phyloP scores from a whole-genome alignment of 2,888 invertebrate genomes.

The Automeris io region DNA sequence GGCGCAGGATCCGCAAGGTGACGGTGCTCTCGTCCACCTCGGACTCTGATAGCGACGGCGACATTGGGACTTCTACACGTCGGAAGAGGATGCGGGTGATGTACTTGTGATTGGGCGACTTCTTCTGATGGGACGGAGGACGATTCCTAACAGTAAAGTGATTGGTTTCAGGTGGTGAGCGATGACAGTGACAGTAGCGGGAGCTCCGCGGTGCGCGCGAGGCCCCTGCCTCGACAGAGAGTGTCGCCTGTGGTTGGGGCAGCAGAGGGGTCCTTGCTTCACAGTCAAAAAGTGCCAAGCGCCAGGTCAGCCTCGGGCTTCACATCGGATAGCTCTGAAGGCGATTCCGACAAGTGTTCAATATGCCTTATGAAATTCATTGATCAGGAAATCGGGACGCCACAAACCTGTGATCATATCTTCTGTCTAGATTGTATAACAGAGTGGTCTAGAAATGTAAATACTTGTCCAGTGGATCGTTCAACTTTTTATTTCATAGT shows the following conservation, averaged over 20 bases:
- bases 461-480: constrained; percentile 96
- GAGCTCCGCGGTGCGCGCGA: constrained; percentile 44
- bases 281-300: constrained; percentile 15
- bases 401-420: constrained; percentile 90
- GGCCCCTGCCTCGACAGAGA: constrained; percentile 44
- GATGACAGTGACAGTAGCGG: constrained; percentile 68
- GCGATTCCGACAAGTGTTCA: constrained; percentile 89
- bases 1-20: constrained; percentile 54
- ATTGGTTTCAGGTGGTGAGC: constrained; percentile 74
- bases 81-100: constrained; percentile 67
- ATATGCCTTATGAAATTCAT: constrained; percentile 89
- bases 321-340: constrained; percentile 80
- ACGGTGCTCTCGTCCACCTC: constrained; percentile 51
- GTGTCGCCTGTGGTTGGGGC: constrained; percentile 59
- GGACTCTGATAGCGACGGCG: constrained; percentile 65
- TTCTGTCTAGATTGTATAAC: constrained; percentile 94
- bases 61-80: constrained; percentile 50
- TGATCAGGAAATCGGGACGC: constrained; percentile 89
- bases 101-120: constrained; percentile 13
- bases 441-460: constrained; percentile 97
- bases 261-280: constrained; percentile 27
- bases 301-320: constrained; percentile 38
- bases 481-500: constrained; percentile 86
- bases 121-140: constrained; percentile 4
- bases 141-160: constrained; percentile 8